Percentiles rank a stretch among this genome's conserved stretches.
These are phyloP conservation scores for Lasioglossum figueresi DNA, from an alignment of 2,888 invertebrate genomes.

Conservation along the genomic window DNA sequence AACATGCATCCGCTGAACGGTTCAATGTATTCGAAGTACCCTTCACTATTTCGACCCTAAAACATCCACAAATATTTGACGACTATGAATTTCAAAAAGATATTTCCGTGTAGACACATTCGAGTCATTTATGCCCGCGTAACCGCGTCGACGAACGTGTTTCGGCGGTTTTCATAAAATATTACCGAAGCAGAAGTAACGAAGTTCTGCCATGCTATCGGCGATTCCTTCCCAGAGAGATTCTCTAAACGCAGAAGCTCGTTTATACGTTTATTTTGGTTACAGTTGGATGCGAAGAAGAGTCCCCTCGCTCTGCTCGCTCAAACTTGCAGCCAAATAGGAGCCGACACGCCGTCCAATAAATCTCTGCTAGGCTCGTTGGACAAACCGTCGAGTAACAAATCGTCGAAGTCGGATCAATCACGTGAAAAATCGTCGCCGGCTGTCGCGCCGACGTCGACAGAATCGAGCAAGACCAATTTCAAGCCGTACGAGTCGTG, in stretches of 20 bases:
- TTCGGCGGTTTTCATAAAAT: neutral
- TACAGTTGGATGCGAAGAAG: constrained; percentile 98
- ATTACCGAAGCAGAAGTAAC: neutral
- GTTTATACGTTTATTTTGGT: constrained; percentile 63
- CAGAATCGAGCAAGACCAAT: constrained; percentile 62
- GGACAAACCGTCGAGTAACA: constrained; percentile 88
- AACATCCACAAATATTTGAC: neutral
- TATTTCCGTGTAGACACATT: neutral
- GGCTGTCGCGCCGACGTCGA: constrained; percentile 32
- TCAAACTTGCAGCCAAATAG: constrained; percentile 99
- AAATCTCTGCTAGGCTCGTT: constrained; percentile 90
- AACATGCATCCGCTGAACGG: neutral
- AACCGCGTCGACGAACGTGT: neutral
- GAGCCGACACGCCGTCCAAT: constrained; percentile 92
- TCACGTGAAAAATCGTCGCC: constrained; percentile 87
- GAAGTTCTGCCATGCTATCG: neutral
- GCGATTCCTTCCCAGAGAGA: neutral
- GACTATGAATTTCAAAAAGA: neutral
- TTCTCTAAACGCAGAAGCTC: neutral
- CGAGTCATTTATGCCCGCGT: neutral
- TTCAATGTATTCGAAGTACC: neutral
- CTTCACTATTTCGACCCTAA: neutral
- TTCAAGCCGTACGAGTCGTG: constrained; percentile 92
- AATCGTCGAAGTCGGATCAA: constrained; percentile 83
- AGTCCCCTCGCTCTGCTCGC: constrained; percentile 97